Conservation (phyloP, 35 echinoderm and acorn worm genomes). For the Chiridota heheva region DNA sequence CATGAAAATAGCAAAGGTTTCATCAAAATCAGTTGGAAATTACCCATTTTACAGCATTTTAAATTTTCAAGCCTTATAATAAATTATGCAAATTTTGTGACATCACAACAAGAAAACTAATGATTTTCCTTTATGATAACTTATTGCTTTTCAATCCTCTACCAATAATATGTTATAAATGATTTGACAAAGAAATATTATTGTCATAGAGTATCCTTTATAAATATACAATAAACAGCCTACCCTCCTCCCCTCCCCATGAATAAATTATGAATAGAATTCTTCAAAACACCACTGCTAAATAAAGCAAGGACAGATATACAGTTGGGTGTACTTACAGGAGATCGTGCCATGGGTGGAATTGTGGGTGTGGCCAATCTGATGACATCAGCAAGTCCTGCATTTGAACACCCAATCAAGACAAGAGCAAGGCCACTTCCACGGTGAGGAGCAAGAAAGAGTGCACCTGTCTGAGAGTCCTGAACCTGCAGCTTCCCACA, state of each 20-base stretch:
- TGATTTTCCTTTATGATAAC: too few species aligned
- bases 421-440: constrained; percentile 42
- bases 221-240: background rate
- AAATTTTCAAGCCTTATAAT: too few species aligned
- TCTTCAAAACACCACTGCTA: background rate
- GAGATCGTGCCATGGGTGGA: constrained; percentile 95
- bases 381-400: constrained; percentile 61
- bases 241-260: background rate
- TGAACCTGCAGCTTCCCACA: constrained; percentile 39
- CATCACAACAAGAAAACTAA: too few species aligned
- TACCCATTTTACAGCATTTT: too few species aligned
- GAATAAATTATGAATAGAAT: background rate
- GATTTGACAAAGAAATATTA: background rate
- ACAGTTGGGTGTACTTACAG: constrained; percentile 91
- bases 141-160: too few species aligned
- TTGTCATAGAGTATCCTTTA: background rate
- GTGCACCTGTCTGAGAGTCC: constrained; percentile 30
- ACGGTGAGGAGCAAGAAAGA: constrained; percentile 75
- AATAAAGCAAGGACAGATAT: too few species aligned
- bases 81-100: too few species aligned
- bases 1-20: too few species aligned
- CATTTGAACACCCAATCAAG: constrained; percentile 51
- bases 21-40: too few species aligned
- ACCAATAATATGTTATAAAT: background rate
- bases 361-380: constrained; percentile 85